Evolutionary conservation across 1,140 invertebrate species (phyloP), one percentile per base, ranked within the genome.

Genomic region (Eulimnadia texana): DNA sequence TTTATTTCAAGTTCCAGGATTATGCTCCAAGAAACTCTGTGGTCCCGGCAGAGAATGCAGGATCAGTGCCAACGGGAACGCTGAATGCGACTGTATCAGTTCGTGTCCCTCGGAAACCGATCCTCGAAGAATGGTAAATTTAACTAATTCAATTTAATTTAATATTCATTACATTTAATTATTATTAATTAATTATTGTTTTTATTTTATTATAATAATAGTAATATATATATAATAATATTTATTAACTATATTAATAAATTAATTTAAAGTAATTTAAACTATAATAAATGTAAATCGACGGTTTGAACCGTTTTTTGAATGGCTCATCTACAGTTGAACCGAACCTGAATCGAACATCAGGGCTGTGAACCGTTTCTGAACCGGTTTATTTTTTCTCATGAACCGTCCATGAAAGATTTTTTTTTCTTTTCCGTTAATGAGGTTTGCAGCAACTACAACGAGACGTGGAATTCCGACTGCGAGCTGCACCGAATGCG

Each of bases 391-490:
- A 42, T 9, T 42, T 42, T 9, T 42, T 9, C 6, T 16, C 16
- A 42, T 42, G 6, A 42, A 42, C 33, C 16, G 6, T 9, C 33
- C 33, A 42, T 9, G 6, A 42, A 16, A 42, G 16, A 42, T 42
- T 16, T 9, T 9, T 42, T 42, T 16, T 42, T 42, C 6, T 16
- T 42, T 16, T 6, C 16, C 33, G 33, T 9, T 9, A 42, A 42
- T 42, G n/a, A 83, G 79, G 92, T 95, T 27, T 96, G 93, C 76
- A 90, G 87, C 49, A 94, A 93, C 73, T 83, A 85, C 74, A 96
- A 96, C 70, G 86, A 93, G 73, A 96, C 93, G 1, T 96, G 90
- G 83, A 74, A 80, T 13, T 93, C 90, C 13, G 90, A 95, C 70
- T 96, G 93, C 73, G 84, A 93, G 68, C 82, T 96, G 59, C 89